Evolutionary conservation across 2,888 invertebrate species (phyloP).

Genomic region (Galerucella calmariensis): DNA sequence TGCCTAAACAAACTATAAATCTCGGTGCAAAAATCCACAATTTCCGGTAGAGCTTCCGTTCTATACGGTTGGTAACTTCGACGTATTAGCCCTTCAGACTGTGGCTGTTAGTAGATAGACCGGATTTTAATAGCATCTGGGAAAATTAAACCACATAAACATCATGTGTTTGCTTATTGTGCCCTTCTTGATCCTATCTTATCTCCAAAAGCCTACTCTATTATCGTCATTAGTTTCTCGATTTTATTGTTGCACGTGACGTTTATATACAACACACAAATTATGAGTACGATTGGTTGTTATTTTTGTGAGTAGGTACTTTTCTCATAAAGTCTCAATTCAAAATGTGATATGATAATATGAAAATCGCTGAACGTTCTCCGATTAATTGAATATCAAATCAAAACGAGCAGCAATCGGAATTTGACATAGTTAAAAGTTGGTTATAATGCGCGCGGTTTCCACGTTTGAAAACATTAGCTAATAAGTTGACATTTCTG

Average conservation of each 20-base stretch:
- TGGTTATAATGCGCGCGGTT: too few species aligned
- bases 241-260: slow-evolving; percentile 37
- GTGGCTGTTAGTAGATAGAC: slow-evolving; percentile 48
- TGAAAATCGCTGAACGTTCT: too few species aligned
- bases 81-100: slow-evolving; percentile 57
- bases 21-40: not conserved
- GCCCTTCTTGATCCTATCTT: slow-evolving; percentile 56
- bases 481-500: too few species aligned
- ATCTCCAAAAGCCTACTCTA: slow-evolving; percentile 45
- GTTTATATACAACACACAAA: slow-evolving; percentile 15
- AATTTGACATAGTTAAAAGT: too few species aligned
- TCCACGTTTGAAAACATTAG: too few species aligned
- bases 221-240: slow-evolving; percentile 44
- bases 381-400: too few species aligned
- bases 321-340: not conserved
- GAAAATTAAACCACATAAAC: slow-evolving; percentile 65
- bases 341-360: too few species aligned
- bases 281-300: slow-evolving; percentile 14
- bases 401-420: too few species aligned
- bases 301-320: not conserved
- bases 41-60: slow-evolving; percentile 23
- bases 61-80: slow-evolving; percentile 50
- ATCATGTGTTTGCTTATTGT: slow-evolving; percentile 61
- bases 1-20: not conserved
- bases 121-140: slow-evolving; percentile 64